A percentile compares a stretch with the other conserved stretches of the same genome.
These are phyloP conservation scores for Caenorhabditis angaria DNA, from an alignment of 2,888 invertebrate genomes.

Conservation along the genomic window DNA sequence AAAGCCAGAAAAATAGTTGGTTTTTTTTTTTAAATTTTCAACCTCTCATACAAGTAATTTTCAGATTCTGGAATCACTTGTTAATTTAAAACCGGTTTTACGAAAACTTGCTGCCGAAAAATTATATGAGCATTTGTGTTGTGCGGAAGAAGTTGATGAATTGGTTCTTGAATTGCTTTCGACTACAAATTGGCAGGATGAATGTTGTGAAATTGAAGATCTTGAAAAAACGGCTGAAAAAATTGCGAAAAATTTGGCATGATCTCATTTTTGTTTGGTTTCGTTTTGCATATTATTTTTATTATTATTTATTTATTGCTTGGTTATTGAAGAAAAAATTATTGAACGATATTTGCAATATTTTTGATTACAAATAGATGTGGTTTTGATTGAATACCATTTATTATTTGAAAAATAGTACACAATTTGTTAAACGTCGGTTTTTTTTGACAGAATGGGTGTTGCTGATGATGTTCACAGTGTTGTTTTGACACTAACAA, in stretches of 20 bases:
- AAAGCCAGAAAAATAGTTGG: slow-evolving; percentile 23
- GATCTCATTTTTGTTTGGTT: slow-evolving; percentile 1
- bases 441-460: no score
- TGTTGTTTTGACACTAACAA: no score
- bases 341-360: no score
- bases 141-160: slow-evolving; percentile 36
- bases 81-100: slow-evolving; percentile 50
- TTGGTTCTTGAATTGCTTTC: slow-evolving; percentile 33
- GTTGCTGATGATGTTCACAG: no score
- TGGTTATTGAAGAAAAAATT: slow-evolving; percentile 3
- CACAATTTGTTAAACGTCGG: no score
- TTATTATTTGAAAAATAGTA: no score
- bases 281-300: slow-evolving; percentile 10
- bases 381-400: no score
- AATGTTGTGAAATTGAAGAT: slow-evolving; percentile 9
- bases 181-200: slow-evolving; percentile 37
- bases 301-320: neutral
- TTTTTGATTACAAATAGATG: no score
- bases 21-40: slow-evolving; percentile 1
- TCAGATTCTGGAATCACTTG: slow-evolving; percentile 56
- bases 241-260: slow-evolving; percentile 24
- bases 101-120: slow-evolving; percentile 62
- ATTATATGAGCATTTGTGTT: slow-evolving; percentile 64
- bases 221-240: slow-evolving; percentile 16
- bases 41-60: no score